Conservation (phyloP, 2,113 vertebrate genomes). For the Terrapene triunguis region DNA sequence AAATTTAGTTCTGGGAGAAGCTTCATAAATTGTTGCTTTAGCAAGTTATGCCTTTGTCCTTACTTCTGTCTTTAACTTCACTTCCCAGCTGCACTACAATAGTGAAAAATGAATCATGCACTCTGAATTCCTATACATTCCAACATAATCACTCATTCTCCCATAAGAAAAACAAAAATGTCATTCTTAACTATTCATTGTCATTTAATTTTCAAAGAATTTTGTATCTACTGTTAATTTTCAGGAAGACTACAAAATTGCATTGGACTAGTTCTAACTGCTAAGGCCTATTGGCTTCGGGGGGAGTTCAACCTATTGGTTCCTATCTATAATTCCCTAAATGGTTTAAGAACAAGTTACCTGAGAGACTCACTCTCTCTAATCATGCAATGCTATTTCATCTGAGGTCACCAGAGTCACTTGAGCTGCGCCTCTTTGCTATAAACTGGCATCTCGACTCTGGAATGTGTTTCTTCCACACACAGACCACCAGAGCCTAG, state of each 20-base stretch:
- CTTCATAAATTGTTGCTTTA: slow-evolving; percentile 13
- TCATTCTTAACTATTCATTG: slow-evolving; percentile 11
- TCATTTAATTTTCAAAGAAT: slow-evolving; percentile 12
- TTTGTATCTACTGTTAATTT: slow-evolving; percentile 4
- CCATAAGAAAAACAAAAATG: background rate
- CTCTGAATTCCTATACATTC: slow-evolving; percentile 58
- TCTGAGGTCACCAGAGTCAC: background rate
- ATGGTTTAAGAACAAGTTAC: background rate
- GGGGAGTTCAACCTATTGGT: background rate
- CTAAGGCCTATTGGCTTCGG: background rate
- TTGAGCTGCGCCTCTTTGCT: background rate
- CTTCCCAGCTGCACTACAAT: slow-evolving; percentile 15
- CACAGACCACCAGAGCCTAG: background rate
- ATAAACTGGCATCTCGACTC: background rate
- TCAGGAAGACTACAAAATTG: slow-evolving; percentile 15
- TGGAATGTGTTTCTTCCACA: background rate
- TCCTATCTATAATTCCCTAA: background rate
- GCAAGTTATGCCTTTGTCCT: slow-evolving; percentile 25
- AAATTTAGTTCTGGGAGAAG: background rate
- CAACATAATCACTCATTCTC: slow-evolving; percentile 29
- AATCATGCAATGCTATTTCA: background rate
- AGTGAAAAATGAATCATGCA: slow-evolving; percentile 43
- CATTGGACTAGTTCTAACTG: slow-evolving; percentile 24
- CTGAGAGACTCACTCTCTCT: background rate
- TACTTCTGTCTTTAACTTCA: slow-evolving; percentile 23